These are phyloP conservation scores for Tuta absoluta DNA, from an alignment of 2,888 invertebrate species.

Conservation along the genomic window DNA sequence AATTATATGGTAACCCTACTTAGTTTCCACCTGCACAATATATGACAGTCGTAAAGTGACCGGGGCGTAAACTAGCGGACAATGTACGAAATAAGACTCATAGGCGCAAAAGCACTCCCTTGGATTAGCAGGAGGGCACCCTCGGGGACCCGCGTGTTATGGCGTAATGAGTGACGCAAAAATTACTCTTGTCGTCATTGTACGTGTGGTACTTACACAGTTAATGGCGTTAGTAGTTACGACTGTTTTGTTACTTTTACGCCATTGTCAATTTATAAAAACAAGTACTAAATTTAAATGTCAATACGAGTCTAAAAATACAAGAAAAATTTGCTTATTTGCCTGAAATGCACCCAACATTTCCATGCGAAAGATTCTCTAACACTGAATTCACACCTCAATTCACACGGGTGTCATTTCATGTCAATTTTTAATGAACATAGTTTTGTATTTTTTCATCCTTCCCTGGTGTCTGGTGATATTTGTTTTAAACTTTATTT, in stretches of 20 bases:
- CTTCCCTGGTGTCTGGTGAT: too few relatives aligned
- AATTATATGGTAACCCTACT: not conserved
- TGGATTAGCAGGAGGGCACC: constrained; percentile 1
- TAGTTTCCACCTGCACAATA: not conserved
- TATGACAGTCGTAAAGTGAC: not conserved
- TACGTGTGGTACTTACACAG: not conserved
- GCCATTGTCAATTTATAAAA: too few relatives aligned
- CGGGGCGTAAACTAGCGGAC: not conserved
- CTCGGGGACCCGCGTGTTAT: not conserved
- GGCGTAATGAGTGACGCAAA: not conserved
- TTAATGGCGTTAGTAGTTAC: not conserved
- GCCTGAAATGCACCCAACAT: not conserved
- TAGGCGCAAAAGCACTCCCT: constrained; percentile 8
- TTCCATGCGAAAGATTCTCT: not conserved
- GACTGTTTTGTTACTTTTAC: too few relatives aligned
- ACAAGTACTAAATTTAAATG: too few relatives aligned
- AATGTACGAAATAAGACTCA: not conserved
- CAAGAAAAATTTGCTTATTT: not conserved
- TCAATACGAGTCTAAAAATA: not conserved
- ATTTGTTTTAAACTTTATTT: too few relatives aligned
- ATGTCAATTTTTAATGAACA: too few relatives aligned
- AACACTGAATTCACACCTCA: not conserved
- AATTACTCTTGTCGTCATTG: constrained; percentile 1
- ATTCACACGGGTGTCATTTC: constrained; percentile 6
- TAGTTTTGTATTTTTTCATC: too few relatives aligned